Conservation (phyloP, 2,113 vertebrate genomes). For the Agapornis roseicollis region DNA sequence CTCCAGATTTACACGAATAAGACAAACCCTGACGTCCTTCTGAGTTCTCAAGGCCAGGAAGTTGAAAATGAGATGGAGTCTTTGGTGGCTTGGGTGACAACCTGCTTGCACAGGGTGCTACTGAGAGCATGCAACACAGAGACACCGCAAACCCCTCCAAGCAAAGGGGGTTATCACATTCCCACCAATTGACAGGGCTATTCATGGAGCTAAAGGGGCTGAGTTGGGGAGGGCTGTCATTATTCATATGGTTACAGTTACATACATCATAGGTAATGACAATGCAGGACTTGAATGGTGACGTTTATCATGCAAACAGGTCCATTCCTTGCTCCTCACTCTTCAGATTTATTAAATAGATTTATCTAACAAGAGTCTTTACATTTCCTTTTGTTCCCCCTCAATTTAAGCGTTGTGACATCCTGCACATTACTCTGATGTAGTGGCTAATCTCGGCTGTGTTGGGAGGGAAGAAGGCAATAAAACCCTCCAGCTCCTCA, state of each 20-base stretch:
- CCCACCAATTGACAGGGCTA: not conserved
- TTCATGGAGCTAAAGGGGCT: not conserved
- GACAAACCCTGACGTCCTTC: not conserved
- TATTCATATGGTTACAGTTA: not conserved
- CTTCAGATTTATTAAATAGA: slow-evolving; percentile 26
- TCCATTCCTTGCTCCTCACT: not conserved
- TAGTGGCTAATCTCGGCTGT: slow-evolving; percentile 2
- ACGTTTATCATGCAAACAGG: not conserved
- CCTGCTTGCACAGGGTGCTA: not conserved
- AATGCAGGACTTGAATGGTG: not conserved
- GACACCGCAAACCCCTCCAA: not conserved
- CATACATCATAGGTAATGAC: not conserved
- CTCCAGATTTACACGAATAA: not conserved
- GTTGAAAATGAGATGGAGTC: not conserved
- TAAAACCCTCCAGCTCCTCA: not conserved
- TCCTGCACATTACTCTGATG: not conserved
- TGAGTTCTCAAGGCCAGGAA: not conserved
- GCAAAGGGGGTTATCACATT: not conserved
- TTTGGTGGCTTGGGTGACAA: not conserved
- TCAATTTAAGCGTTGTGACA: not conserved
- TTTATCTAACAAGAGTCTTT: slow-evolving; percentile 5
- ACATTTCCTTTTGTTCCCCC: not conserved
- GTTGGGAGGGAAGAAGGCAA: not conserved
- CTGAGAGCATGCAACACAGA: not conserved
- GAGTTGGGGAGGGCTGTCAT: not conserved